Conservation (phyloP, 2,888 invertebrate genomes). For the Sisyra terminalis region DNA sequence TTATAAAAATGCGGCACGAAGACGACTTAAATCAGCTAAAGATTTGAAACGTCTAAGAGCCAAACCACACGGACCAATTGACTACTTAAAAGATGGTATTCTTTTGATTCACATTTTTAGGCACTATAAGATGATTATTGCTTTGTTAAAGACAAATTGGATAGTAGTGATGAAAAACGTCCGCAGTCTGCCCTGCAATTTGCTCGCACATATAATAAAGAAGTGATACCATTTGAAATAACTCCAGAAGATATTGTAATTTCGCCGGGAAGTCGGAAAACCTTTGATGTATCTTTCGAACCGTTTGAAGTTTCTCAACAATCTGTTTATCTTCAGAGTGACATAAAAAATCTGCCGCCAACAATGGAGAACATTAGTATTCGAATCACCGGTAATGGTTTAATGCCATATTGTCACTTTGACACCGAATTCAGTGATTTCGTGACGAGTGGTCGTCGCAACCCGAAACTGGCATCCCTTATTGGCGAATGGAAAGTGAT, state of each 20-base stretch:
- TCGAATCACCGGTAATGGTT: constrained; percentile 35
- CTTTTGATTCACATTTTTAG: too few relatives aligned
- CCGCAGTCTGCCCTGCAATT: neutral
- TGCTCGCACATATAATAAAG: constrained; percentile 5
- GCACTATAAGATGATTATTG: too few relatives aligned
- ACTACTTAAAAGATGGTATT: too few relatives aligned
- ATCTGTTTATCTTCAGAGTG: constrained; percentile 33
- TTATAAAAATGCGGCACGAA: too few relatives aligned
- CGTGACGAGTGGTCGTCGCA: constrained; percentile 31
- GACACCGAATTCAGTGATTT: constrained; percentile 50
- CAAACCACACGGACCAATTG: too few relatives aligned
- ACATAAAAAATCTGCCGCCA: constrained; percentile 35
- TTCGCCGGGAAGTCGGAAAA: constrained; percentile 24
- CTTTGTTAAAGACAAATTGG: too few relatives aligned
- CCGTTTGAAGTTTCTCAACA: constrained; percentile 38
- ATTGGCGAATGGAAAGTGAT: constrained; percentile 35
- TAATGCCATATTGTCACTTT: constrained; percentile 53
- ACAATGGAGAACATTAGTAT: constrained; percentile 20
- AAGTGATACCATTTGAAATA: constrained; percentile 32
- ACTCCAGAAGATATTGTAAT: constrained; percentile 30
- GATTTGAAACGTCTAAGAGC: too few relatives aligned
- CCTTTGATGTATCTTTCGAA: constrained; percentile 34
- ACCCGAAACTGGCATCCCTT: constrained; percentile 25
- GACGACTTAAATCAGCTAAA: too few relatives aligned
- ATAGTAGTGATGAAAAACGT: neutral